A percentile compares a stretch with the other conserved stretches of the same genome.
phyloP scores from a whole-genome alignment of 1,140 invertebrate genomes.

The Leptonema lineaticorne region DNA sequence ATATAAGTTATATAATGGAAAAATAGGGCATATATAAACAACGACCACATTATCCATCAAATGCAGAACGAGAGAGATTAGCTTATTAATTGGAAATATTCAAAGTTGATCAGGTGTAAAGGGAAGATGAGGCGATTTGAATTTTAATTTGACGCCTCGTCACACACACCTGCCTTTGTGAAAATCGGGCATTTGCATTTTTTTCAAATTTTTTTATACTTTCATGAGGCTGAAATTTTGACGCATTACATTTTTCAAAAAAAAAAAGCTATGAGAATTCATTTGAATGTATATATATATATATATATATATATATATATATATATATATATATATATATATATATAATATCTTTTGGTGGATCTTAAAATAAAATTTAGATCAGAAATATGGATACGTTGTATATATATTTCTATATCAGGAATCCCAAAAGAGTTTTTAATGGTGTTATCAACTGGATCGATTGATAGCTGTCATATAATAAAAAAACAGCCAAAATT shows the following conservation, averaged over 20 bases:
- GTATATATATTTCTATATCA: no score
- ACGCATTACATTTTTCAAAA: not conserved
- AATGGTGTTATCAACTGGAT: no score
- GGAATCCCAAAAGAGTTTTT: no score
- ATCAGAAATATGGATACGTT: no score
- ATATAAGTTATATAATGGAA: no score
- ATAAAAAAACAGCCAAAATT: no score
- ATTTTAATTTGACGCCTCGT: slow-evolving; percentile 9
- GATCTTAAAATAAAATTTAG: not conserved
- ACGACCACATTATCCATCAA: no score
- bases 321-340: not conserved
- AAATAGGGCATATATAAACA: no score
- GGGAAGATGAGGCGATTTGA: not conserved
- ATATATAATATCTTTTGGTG: not conserved
- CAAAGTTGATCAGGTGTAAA: not conserved
- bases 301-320: not conserved
- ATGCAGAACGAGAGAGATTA: no score
- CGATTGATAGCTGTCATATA: no score
- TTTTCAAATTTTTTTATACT: not conserved
- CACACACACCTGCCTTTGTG: slow-evolving; percentile 5
- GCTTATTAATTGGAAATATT: not conserved
- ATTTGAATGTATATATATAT: not conserved
- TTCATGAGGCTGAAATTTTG: not conserved
- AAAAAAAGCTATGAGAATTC: no score
- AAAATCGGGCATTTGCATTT: not conserved